Conservation (phyloP, 1,140 invertebrate genomes). For the Aphelinus atriplicis region DNA sequence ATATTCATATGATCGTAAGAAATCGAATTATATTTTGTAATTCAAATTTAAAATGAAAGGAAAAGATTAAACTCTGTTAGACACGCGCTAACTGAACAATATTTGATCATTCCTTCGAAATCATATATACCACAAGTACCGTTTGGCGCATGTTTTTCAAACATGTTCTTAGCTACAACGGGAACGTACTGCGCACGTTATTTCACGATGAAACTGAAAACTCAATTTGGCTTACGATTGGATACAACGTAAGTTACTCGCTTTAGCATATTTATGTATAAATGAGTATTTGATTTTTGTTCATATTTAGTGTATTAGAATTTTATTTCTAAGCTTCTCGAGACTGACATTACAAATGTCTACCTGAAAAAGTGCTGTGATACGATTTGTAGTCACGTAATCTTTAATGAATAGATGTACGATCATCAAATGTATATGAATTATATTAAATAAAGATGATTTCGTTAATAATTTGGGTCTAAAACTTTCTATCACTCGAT, state of each 20-base stretch:
- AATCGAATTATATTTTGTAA: background rate
- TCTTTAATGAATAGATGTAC: too few species aligned
- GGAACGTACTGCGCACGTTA: too few species aligned
- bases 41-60: too few species aligned
- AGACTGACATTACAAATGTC: slow-evolving; percentile 59
- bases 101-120: background rate
- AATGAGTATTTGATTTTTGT: slow-evolving; percentile 23
- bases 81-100: slow-evolving; percentile 30
- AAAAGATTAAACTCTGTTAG: slow-evolving; percentile 31
- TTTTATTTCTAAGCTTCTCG: slow-evolving; percentile 44
- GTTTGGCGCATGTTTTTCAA: slow-evolving; percentile 36
- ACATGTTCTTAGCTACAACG: slow-evolving; percentile 34
- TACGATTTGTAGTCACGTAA: slow-evolving; percentile 57
- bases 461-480: too few species aligned
- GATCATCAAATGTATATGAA: too few species aligned
- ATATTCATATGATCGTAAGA: slow-evolving; percentile 1
- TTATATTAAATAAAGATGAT: too few species aligned
- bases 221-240: background rate
- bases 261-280: background rate
- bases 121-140: background rate
- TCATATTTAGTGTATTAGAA: slow-evolving; percentile 15
- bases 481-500: too few species aligned
- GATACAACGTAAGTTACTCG: slow-evolving; percentile 19
- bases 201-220: too few species aligned
- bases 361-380: slow-evolving; percentile 62